These are phyloP conservation scores for Phenganax stokvisi DNA, from an alignment of 92 coral and sea anemone species.

Conservation along the genomic window DNA sequence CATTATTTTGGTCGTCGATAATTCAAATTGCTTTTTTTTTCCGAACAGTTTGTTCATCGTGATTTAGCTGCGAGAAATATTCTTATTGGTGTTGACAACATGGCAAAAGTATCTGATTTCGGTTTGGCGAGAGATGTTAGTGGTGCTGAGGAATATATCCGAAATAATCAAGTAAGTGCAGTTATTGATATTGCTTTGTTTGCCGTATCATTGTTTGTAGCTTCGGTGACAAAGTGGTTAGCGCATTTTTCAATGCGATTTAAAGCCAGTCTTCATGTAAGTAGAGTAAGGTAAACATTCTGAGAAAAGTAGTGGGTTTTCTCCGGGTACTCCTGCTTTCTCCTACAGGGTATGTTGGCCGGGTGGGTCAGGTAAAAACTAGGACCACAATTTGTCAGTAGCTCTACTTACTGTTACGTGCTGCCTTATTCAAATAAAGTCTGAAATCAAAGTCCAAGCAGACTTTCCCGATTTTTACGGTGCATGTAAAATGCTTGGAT, in stretches of 20 bases:
- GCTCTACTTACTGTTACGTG: no score
- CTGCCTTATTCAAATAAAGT: no score
- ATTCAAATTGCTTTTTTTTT: background rate
- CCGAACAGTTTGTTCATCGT: slow-evolving; percentile 64
- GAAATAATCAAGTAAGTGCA: slow-evolving; percentile 53
- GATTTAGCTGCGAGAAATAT: slow-evolving; percentile 83
- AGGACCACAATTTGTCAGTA: no score
- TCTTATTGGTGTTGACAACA: slow-evolving; percentile 57
- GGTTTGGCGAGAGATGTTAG: slow-evolving; percentile 74
- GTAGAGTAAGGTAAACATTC: background rate
- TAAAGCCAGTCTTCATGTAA: background rate
- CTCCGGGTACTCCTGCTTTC: background rate
- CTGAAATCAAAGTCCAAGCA: no score
- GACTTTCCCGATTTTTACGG: no score
- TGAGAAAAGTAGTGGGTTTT: background rate
- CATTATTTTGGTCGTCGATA: background rate
- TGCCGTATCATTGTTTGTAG: no score
- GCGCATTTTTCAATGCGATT: no score
- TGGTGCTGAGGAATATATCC: slow-evolving; percentile 59
- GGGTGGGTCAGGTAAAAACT: no score
- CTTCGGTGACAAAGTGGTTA: no score
- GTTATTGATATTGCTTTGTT: background rate
- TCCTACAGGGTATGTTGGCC: no score
- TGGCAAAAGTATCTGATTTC: slow-evolving; percentile 80
- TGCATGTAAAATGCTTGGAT: no score